These are phyloP conservation scores for Cinara cedri DNA, from an alignment of 2,888 invertebrate species.

Conservation along the genomic window DNA sequence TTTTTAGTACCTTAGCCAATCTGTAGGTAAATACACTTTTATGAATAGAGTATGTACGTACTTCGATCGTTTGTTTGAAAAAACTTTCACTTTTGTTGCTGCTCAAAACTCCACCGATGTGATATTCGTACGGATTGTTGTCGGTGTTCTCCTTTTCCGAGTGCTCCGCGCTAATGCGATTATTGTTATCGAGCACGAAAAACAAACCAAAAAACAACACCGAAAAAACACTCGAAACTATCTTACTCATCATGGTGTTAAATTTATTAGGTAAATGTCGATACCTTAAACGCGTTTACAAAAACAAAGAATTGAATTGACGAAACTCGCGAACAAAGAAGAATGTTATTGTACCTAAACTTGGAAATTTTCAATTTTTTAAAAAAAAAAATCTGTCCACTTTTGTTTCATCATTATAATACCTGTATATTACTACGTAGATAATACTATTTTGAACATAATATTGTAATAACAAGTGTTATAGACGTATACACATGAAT, in stretches of 20 bases:
- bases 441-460: slow-evolving; percentile 4
- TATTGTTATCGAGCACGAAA: not conserved
- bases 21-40: too few relatives aligned
- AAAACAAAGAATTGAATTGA: too few relatives aligned
- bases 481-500: too few relatives aligned
- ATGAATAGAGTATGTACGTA: slow-evolving; percentile 65
- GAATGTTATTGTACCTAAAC: too few relatives aligned
- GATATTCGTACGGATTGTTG: slow-evolving; percentile 74
- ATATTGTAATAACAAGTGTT: too few relatives aligned
- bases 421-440: not conserved
- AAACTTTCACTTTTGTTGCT: slow-evolving; percentile 79
- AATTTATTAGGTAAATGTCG: too few relatives aligned
- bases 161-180: slow-evolving; percentile 23
- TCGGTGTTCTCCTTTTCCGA: slow-evolving; percentile 41
- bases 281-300: too few relatives aligned
- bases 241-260: not conserved
- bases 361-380: too few relatives aligned
- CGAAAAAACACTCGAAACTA: not conserved
- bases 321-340: too few relatives aligned
- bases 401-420: too few relatives aligned
- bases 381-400: too few relatives aligned
- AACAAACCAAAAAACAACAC: not conserved
- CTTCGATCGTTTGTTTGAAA: slow-evolving; percentile 83
- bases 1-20: too few relatives aligned
- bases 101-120: slow-evolving; percentile 91